phyloP scores from a whole-genome alignment of 2,797 vertebrate genomes.

The Alfaro cultratus region DNA sequence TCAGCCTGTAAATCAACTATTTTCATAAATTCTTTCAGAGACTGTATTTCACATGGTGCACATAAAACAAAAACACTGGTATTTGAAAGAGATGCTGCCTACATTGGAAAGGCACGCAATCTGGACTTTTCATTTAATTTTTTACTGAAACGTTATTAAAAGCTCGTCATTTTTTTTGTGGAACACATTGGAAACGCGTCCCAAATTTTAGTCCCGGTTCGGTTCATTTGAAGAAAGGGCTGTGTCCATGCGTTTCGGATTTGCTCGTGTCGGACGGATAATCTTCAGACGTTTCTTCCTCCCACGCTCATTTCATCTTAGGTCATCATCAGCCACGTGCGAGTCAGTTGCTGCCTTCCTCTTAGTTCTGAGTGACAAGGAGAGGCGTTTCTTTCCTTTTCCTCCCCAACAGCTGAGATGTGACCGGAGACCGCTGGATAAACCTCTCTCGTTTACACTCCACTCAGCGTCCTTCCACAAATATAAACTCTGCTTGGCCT shows the following conservation, averaged over 20 bases:
- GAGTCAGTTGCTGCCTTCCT: conserved; percentile 48
- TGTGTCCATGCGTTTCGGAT: conserved; percentile 29
- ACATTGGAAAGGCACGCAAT: conserved; percentile 51
- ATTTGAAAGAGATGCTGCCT: conserved; percentile 36
- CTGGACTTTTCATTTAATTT: conserved; percentile 52
- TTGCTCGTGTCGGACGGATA: conserved; percentile 39
- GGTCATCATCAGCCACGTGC: conserved; percentile 44
- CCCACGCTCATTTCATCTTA: conserved; percentile 48
- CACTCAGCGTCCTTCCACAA: conserved; percentile 64
- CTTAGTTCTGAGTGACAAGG: conserved; percentile 43
- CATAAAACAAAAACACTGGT: conserved; percentile 36
- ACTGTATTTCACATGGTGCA: conserved; percentile 71
- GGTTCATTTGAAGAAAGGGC: conserved; percentile 29
- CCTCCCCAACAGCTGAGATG: conserved; percentile 34
- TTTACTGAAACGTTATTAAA: conserved; percentile 59
- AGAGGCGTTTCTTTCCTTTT: conserved; percentile 35
- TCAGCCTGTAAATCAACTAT: conserved; percentile 73
- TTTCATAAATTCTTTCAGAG: conserved; percentile 74
- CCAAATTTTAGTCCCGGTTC: conserved; percentile 42
- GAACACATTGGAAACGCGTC: conserved; percentile 27
- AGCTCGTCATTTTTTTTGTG: conserved; percentile 49
- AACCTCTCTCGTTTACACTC: conserved; percentile 64
- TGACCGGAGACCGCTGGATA: conserved; percentile 29
- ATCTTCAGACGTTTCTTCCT: conserved; percentile 37
- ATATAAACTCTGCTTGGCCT: conserved; percentile 57